Evolutionary conservation across 2,113 vertebrate species (phyloP).

Genomic region (Taurulus bubalis): DNA sequence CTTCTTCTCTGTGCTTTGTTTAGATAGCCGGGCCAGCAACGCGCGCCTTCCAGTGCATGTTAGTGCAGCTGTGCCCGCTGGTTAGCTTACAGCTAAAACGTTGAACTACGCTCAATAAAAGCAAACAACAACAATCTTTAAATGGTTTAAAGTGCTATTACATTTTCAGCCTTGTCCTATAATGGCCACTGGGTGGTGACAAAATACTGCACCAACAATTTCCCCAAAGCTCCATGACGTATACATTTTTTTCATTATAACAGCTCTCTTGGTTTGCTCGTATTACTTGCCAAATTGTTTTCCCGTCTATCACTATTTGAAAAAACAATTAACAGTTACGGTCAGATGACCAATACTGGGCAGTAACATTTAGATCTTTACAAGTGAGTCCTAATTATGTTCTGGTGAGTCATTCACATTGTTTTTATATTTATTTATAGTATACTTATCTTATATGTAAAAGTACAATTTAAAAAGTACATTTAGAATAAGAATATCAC

Average conservation of each 20-base stretch:
- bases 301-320: not conserved
- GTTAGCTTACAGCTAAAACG: not conserved
- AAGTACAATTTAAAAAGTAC: not conserved
- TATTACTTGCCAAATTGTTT: not conserved
- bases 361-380: not conserved
- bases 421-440: no score
- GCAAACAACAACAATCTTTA: not conserved
- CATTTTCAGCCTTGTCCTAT: not conserved
- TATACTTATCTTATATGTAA: not conserved
- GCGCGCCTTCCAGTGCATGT: not conserved
- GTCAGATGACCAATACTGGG: not conserved
- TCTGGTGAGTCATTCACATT: not conserved
- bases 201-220: slow-evolving; percentile 7
- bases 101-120: not conserved
- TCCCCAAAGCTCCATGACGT: not conserved
- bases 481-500: slow-evolving; percentile 2
- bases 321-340: not conserved
- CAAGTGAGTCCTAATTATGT: not conserved
- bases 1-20: no score
- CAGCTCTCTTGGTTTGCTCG: not conserved
- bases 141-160: not conserved
- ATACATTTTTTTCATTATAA: not conserved
- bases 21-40: no score
- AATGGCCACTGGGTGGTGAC: slow-evolving; percentile 53
- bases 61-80: no score